Evolutionary conservation across 2,888 invertebrate species (phyloP).

Genomic region (Lathronympha strigana): DNA sequence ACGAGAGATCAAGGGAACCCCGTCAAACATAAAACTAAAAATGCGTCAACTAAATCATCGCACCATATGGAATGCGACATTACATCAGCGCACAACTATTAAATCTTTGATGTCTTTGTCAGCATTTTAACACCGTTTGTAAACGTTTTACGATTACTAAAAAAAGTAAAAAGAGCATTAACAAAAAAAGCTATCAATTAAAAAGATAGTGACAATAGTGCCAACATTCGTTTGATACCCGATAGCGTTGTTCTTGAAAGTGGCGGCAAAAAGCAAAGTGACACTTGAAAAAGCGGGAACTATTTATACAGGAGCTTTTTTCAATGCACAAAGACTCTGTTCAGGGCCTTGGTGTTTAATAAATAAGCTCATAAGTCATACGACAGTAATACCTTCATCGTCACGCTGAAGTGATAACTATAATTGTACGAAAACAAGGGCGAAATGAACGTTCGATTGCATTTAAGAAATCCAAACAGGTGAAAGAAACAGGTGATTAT

Average conservation of each 20-base stretch:
- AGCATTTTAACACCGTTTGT: constrained; percentile 59
- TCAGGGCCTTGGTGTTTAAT: constrained; percentile 36
- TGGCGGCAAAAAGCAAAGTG: constrained; percentile 81
- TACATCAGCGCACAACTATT: constrained; percentile 59
- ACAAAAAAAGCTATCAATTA: constrained; percentile 74
- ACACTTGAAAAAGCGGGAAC: constrained; percentile 83
- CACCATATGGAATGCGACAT: constrained; percentile 74
- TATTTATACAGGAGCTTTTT: constrained; percentile 74
- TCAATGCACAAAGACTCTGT: constrained; percentile 64
- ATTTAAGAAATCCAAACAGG: too few species aligned
- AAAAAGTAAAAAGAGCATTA: constrained; percentile 65
- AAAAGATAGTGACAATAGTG: constrained; percentile 80
- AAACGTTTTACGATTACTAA: constrained; percentile 70
- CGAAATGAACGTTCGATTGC: too few species aligned
- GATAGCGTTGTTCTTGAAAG: constrained; percentile 77
- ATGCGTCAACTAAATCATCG: constrained; percentile 67
- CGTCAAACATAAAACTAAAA: constrained; percentile 70
- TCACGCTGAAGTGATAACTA: too few species aligned
- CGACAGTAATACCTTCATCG: too few species aligned
- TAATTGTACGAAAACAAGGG: too few species aligned
- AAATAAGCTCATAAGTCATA: constrained; percentile 43
- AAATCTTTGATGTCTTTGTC: constrained; percentile 79
- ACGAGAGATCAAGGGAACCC: constrained; percentile 43
- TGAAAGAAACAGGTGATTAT: too few species aligned
- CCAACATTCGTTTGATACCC: constrained; percentile 80